These are phyloP conservation scores for Cataglyphis rosenhaueri DNA, from an alignment of 2,888 invertebrate genomes.

Conservation along the genomic window DNA sequence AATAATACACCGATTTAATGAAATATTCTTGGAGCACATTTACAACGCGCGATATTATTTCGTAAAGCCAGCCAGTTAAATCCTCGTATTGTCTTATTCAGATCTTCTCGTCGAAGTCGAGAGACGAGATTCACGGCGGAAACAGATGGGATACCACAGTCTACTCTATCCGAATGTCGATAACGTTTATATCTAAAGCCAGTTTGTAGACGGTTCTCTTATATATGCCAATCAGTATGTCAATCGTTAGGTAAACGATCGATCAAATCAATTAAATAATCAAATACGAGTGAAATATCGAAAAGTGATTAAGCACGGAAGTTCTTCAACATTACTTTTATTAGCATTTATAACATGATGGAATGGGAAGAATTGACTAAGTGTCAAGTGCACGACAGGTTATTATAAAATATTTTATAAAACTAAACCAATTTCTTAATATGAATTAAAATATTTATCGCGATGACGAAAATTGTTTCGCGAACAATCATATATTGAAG, in stretches of 20 bases:
- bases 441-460: background rate
- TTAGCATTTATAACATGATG: background rate
- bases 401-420: conserved; percentile 8
- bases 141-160: conserved; percentile 22
- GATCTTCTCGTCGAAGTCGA: conserved; percentile 2
- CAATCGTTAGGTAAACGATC: conserved; percentile 57
- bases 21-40: background rate
- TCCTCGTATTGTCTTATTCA: conserved; percentile 24
- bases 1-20: conserved; percentile 10
- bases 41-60: conserved; percentile 24
- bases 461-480: background rate
- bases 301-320: background rate
- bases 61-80: conserved; percentile 14
- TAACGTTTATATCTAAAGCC: conserved; percentile 18
- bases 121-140: conserved; percentile 19
- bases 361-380: background rate
- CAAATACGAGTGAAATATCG: background rate
- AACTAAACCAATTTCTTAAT: background rate
- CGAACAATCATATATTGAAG: background rate
- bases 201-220: conserved; percentile 45
- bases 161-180: conserved; percentile 47
- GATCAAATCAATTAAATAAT: conserved; percentile 50
- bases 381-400: background rate
- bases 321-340: background rate
- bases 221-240: conserved; percentile 67